Base-by-base conservation (phyloP, 2,888 invertebrate genomes). In the Orthonevra nobilis region DNA sequence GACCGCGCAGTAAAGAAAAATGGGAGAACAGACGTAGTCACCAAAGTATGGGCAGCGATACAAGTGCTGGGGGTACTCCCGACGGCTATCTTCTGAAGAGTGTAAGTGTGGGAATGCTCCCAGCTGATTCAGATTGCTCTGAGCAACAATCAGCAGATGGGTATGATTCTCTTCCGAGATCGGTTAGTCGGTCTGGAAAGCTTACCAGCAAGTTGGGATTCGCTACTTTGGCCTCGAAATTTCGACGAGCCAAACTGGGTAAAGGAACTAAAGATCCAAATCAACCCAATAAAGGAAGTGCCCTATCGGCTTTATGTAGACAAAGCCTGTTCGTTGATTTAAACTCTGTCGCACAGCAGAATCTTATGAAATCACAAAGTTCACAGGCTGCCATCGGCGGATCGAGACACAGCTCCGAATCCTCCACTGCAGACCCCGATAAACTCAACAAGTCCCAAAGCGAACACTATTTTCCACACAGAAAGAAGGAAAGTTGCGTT, bases 31-130 rank as follows among this genome's bases (percentile, higher is more conserved):
- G 90, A 4, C 84, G 89, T 38, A 93, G 93, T 85, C 91, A 92
- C 83, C 90, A 92, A 9, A 93, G 93, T 84, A 90, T 91, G 46
- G 92, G 91, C 58, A 93, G 92, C 82, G 92, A 92, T 74, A 90
- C 90, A 0, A 90, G 90, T 79, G 86, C 82, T 68, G 28, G 60
- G 0, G 77, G 81, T 17, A 44, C 17, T 1, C 56, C 90, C 86
- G 90, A 91, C 54, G 87, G 90, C 2, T 82, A 90, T 5, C 86
- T 94, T n/a, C 91, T 92, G 0, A 93, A 95, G 83, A 94, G 94
- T 23, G 92, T 93, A 0, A 94, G 94, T 81, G 94, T 92, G 0
- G 94, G 94, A n/a, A 94, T 94, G 92, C 93, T 94, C 64, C 92
- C 81, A 12, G 83, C 82, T 10, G 82, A 72, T 32, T 72, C 68